phyloP scores from a whole-genome alignment of 2,888 invertebrate genomes.

The Oxycera nigricornis region DNA sequence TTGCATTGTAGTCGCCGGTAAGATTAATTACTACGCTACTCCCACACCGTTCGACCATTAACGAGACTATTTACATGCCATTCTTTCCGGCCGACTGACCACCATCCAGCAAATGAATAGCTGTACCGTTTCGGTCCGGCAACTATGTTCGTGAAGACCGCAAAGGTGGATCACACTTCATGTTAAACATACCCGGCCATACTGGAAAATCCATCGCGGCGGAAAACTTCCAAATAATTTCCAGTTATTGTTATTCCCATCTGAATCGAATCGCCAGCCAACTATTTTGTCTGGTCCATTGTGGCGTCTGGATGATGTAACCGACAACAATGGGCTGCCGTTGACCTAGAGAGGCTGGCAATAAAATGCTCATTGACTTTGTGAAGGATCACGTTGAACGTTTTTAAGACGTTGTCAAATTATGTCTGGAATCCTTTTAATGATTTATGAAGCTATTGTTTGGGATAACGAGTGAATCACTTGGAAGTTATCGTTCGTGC shows the following conservation, averaged over 20 bases:
- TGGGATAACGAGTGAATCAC: neutral
- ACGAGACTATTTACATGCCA: conserved; percentile 29
- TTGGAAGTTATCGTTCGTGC: neutral
- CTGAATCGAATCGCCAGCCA: neutral
- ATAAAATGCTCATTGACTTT: conserved; percentile 10
- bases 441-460: conserved; percentile 10
- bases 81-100: conserved; percentile 22
- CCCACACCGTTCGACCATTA: conserved; percentile 3
- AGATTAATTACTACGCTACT: neutral
- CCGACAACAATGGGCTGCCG: neutral
- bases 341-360: neutral
- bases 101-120: neutral
- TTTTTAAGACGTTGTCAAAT: conserved; percentile 2
- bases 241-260: neutral
- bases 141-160: neutral
- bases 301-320: neutral
- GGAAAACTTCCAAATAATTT: neutral
- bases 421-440: neutral
- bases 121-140: neutral
- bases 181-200: neutral
- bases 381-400: neutral
- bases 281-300: neutral
- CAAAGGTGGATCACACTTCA: neutral
- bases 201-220: neutral
- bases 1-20: neutral